Evolutionary conservation across 2,888 invertebrate species (phyloP), one percentile per base, ranked within the genome.

Genomic region (Anarsia innoxiella): DNA sequence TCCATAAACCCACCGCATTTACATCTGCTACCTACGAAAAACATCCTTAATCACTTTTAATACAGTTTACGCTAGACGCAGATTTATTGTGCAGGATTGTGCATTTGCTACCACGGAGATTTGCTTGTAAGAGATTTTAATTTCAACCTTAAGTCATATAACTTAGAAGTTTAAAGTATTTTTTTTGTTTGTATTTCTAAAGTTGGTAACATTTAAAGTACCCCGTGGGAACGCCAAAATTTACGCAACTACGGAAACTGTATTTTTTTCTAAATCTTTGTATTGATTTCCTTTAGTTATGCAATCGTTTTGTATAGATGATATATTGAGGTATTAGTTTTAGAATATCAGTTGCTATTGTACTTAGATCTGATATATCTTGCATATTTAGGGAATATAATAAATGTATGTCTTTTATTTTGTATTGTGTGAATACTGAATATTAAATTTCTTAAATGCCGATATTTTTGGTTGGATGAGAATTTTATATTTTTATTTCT

Each of bases 141-240:
- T 19, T 5, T 19, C 19, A n/a, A n/a, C n/a, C n/a, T n/a, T n/a
- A n/a, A n/a, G n/a, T n/a, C n/a, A n/a, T n/a, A n/a, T n/a, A n/a
- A n/a, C n/a, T n/a, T n/a, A n/a, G n/a, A n/a, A n/a, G n/a, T n/a
- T n/a, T n/a, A n/a, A 19, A 19, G 3, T 5, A 19, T 19, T 31
- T n/a, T 16, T 11, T 15, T 16, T n/a, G 16, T 10, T 4, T 9
- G 15, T n/a, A 31, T 9, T 16, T 6, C 3, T 19, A 19, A 19
- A 31, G 3, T 31, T 12, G 11, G 11, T 5, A 39, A 48, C 50
- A 9, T 14, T 1, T 36, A 45, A 15, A 27, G 36, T 39, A 40
- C 31, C 63, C 66, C 83, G 80, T 83, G 83, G 78, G 83, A 83
- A 83, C 59, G 32, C 44, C 45, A 57, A 64, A 60, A 75, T 79